Percentiles rank a stretch among this genome's conserved stretches.
These are phyloP conservation scores for Bathynomus jamesi DNA, from an alignment of 1,140 invertebrate genomes.

Conservation along the genomic window DNA sequence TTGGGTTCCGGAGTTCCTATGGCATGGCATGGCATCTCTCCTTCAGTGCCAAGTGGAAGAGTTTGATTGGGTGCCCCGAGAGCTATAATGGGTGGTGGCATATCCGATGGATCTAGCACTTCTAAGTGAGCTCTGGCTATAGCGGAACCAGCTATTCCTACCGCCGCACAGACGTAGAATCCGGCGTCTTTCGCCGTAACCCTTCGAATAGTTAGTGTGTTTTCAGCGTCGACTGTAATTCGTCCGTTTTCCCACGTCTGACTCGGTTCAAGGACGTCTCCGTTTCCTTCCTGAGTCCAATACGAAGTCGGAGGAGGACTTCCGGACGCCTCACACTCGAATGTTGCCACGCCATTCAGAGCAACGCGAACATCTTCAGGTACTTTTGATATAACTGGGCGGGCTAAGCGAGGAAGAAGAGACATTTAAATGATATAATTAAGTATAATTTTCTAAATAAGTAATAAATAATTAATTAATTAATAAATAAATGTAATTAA, in stretches of 20 bases:
- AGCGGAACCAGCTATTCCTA: constrained; percentile 73
- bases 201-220: constrained; percentile 59
- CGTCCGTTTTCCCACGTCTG: constrained; percentile 65
- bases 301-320: constrained; percentile 77
- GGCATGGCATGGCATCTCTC: constrained; percentile 72
- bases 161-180: constrained; percentile 75
- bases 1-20: constrained; percentile 58
- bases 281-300: constrained; percentile 76
- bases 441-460: too few species aligned
- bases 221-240: constrained; percentile 60
- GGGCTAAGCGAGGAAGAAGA: too few species aligned
- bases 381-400: constrained; percentile 66
- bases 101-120: constrained; percentile 58
- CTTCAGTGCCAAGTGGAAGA: constrained; percentile 65
- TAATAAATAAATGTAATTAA: too few species aligned
- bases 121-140: constrained; percentile 69
- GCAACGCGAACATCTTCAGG: constrained; percentile 69
- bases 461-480: too few species aligned
- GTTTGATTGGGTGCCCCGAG: constrained; percentile 87
- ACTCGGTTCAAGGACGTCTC: constrained; percentile 71
- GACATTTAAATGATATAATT: too few species aligned
- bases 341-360: constrained; percentile 65
- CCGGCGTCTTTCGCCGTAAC: constrained; percentile 72
- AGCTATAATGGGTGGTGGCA: constrained; percentile 81
- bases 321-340: constrained; percentile 75